Percentiles rank a stretch among this genome's conserved stretches.
Conservation (phyloP, 2,888 invertebrate species). For the Caenorhabditis afra region DNA sequence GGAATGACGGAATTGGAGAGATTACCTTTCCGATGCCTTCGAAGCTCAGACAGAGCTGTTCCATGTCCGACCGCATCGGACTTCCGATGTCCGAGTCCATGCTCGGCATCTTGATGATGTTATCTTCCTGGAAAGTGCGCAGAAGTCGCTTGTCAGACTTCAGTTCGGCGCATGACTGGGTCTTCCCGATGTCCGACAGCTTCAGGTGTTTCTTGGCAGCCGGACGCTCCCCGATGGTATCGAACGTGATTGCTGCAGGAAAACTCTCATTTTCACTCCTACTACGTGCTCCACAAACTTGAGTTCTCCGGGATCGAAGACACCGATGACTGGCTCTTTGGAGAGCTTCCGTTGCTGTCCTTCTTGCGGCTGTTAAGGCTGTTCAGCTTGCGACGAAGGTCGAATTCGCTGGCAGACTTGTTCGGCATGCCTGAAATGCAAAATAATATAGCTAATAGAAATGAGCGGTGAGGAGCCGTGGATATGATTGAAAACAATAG, state of each 20-base stretch:
- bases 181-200: slow-evolving; percentile 63
- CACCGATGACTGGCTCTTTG: slow-evolving; percentile 53
- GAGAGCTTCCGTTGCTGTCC: slow-evolving; percentile 50
- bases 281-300: slow-evolving; percentile 22
- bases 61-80: slow-evolving; percentile 25
- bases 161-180: slow-evolving; percentile 63
- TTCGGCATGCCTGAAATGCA: slow-evolving; percentile 51
- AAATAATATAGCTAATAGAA: neutral
- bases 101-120: slow-evolving; percentile 69
- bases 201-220: slow-evolving; percentile 59
- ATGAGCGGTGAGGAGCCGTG: neutral
- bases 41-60: slow-evolving; percentile 52
- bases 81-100: slow-evolving; percentile 67
- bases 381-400: slow-evolving; percentile 58
- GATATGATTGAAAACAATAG: neutral
- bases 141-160: slow-evolving; percentile 66
- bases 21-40: slow-evolving; percentile 56
- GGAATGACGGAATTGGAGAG: too few species aligned
- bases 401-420: slow-evolving; percentile 63
- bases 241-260: slow-evolving; percentile 52
- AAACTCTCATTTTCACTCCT: neutral
- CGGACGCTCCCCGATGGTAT: slow-evolving; percentile 65
- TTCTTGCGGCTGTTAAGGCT: slow-evolving; percentile 20
- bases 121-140: slow-evolving; percentile 65
- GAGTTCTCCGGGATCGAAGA: slow-evolving; percentile 56